Percentiles rank a stretch among this genome's conserved stretches.
These are phyloP conservation scores for Euproctis similis DNA, from an alignment of 2,888 invertebrate species.

Conservation along the genomic window DNA sequence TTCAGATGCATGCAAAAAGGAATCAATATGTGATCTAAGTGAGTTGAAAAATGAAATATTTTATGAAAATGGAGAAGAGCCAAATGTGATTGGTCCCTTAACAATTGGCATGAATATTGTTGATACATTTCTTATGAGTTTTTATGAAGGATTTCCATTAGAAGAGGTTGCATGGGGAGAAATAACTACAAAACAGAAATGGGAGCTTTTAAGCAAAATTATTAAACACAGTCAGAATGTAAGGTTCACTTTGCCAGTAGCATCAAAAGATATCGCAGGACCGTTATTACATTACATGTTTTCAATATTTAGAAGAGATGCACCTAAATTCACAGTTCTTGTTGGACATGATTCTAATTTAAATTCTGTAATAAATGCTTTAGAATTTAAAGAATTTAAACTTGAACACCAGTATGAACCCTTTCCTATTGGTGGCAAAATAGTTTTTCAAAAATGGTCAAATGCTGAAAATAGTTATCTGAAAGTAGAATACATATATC, in stretches of 20 bases:
- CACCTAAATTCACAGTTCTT: conserved; percentile 35
- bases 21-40: conserved; percentile 38
- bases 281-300: conserved; percentile 41
- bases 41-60: conserved; percentile 27
- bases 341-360: conserved; percentile 59
- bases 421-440: conserved; percentile 53
- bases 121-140: conserved; percentile 55
- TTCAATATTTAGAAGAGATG: conserved; percentile 24
- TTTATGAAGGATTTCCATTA: conserved; percentile 42
- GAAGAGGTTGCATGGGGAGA: conserved; percentile 52
- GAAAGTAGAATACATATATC: conserved; percentile 51
- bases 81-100: conserved; percentile 42
- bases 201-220: conserved; percentile 36
- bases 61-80: conserved; percentile 35
- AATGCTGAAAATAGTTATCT: conserved; percentile 31
- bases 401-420: conserved; percentile 42
- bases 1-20: conserved; percentile 36
- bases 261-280: conserved; percentile 34
- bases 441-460: conserved; percentile 55
- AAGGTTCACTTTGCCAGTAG: conserved; percentile 37
- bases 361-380: conserved; percentile 31
- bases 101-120: conserved; percentile 34
- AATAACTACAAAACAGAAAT: conserved; percentile 32
- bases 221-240: conserved; percentile 39
- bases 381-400: conserved; percentile 36